A percentile compares a stretch with the other conserved stretches of the same genome.
These are phyloP conservation scores for Mobula hypostoma DNA, from an alignment of 2,113 vertebrate genomes.

Conservation along the genomic window DNA sequence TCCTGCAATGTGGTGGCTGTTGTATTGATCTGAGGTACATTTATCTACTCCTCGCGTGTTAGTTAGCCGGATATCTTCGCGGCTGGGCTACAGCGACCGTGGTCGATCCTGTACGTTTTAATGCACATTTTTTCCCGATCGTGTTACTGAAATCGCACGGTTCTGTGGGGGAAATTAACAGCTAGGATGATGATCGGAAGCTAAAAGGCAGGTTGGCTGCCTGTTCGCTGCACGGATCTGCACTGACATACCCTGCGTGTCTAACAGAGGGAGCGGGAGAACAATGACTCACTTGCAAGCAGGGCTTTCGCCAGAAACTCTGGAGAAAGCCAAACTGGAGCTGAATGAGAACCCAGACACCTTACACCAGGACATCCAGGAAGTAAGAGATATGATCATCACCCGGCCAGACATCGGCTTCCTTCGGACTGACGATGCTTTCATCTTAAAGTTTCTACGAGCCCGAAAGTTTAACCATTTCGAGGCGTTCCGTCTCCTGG, in stretches of 20 bases:
- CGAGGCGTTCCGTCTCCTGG: constrained; percentile 90
- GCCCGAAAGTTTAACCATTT: constrained; percentile 98
- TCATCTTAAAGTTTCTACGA: constrained; percentile 89
- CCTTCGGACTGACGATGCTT: constrained; percentile 92
- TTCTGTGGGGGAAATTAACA: neutral
- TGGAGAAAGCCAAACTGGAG: constrained; percentile 96
- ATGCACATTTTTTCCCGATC: neutral
- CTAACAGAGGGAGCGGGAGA: neutral
- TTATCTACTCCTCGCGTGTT: neutral
- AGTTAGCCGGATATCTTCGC: neutral
- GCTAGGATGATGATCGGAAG: neutral
- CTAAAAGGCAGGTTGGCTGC: neutral
- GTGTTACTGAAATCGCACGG: neutral
- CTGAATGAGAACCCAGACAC: constrained; percentile 96
- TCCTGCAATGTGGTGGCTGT: constrained; percentile 47
- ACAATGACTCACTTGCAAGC: constrained; percentile 95
- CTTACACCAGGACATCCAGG: constrained; percentile 95
- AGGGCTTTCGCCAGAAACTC: constrained; percentile 90
- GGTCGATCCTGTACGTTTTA: neutral
- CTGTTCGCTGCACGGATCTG: neutral
- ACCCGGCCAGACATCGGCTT: constrained; percentile 97
- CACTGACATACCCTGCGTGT: neutral
- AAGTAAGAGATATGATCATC: constrained; percentile 98
- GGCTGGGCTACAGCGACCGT: neutral
- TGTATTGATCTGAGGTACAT: neutral